Conservation (phyloP, 2,797 vertebrate genomes). For the Neostethus bicornis region DNA sequence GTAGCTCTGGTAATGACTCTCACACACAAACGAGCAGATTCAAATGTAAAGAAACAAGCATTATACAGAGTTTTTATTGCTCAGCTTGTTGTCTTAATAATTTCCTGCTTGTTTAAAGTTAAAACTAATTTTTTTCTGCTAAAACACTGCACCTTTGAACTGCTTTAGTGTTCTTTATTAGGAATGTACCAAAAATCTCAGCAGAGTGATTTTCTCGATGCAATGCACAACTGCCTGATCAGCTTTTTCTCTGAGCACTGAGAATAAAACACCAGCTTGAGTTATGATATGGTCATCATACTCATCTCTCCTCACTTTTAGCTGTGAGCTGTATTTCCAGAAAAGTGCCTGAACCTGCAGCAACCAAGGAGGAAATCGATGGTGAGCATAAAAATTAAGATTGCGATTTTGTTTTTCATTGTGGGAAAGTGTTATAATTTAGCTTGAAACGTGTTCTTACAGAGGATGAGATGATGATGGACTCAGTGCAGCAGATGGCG, state of each 20-base stretch:
- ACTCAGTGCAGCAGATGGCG: slow-evolving; percentile 74
- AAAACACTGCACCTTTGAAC: neutral
- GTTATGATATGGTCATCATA: slow-evolving; percentile 20
- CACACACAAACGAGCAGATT: neutral
- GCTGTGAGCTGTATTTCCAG: slow-evolving; percentile 89
- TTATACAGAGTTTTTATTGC: neutral
- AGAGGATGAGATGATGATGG: slow-evolving; percentile 91
- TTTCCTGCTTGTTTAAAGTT: neutral
- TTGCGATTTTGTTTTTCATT: neutral
- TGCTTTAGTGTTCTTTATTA: neutral
- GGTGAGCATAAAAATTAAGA: slow-evolving; percentile 55
- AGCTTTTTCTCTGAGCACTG: slow-evolving; percentile 13
- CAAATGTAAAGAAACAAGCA: too few species aligned
- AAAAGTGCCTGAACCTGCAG: slow-evolving; percentile 83
- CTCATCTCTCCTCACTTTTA: slow-evolving; percentile 58
- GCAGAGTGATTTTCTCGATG: slow-evolving; percentile 1
- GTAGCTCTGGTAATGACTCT: slow-evolving; percentile 57
- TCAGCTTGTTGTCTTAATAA: neutral
- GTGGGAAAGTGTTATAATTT: neutral
- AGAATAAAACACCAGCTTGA: neutral
- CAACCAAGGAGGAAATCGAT: slow-evolving; percentile 77
- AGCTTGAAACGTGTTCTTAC: slow-evolving; percentile 20
- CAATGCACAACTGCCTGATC: slow-evolving; percentile 10
- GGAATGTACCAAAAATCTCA: slow-evolving; percentile 5
- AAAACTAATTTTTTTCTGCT: neutral